Percentiles rank a stretch among this genome's conserved stretches.
These are phyloP conservation scores for Chauna torquata DNA, from an alignment of 2,113 vertebrate species.

Conservation along the genomic window DNA sequence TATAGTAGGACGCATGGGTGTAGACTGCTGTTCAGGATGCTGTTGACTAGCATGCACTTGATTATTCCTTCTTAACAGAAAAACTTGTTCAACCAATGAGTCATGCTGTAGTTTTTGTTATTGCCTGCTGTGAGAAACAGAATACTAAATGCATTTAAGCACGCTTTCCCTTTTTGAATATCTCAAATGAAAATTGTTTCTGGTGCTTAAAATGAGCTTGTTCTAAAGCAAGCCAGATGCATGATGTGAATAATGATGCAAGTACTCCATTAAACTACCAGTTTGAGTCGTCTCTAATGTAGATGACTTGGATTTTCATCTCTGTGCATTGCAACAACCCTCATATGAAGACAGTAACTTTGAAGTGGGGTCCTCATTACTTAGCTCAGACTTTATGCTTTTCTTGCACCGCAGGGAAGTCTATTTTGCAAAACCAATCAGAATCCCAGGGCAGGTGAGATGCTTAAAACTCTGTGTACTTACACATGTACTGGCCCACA, in stretches of 20 bases:
- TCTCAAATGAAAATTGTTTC: background rate
- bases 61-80: background rate
- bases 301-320: background rate
- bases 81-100: background rate
- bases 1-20: background rate
- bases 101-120: background rate
- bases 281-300: background rate
- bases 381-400: background rate
- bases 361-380: background rate
- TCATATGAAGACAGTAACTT: background rate
- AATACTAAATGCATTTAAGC: background rate
- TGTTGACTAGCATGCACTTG: background rate
- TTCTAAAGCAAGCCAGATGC: background rate
- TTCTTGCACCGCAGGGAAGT: background rate
- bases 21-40: background rate
- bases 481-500: background rate
- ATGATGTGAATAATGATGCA: background rate
- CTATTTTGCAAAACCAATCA: background rate
- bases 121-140: background rate
- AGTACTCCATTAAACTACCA: background rate
- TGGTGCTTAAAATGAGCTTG: background rate
- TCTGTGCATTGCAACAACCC: background rate
- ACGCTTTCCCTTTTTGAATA: background rate
- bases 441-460: background rate
- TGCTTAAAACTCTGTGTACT: background rate